Conservation (phyloP, 1,140 invertebrate species). For the Apis laboriosa region DNA sequence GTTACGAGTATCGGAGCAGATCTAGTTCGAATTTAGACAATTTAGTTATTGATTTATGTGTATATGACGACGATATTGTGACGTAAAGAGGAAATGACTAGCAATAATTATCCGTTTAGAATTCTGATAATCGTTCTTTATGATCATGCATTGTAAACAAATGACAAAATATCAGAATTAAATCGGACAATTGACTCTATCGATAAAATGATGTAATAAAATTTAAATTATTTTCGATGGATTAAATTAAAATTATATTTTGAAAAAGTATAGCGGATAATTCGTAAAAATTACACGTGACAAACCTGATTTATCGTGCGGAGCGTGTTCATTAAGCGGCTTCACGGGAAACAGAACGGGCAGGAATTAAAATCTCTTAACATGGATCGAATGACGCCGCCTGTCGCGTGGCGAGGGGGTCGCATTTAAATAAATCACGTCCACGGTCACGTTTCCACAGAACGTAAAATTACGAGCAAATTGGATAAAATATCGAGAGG, state of each 20-base stretch:
- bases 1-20: too few species aligned
- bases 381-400: background rate
- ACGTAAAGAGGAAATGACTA: too few species aligned
- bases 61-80: too few species aligned
- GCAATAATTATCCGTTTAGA: too few species aligned
- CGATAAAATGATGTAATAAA: too few species aligned
- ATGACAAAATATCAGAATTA: too few species aligned
- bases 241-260: background rate
- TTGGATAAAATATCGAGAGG: background rate
- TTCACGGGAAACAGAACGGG: background rate
- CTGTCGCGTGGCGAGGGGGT: background rate
- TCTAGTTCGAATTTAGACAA: too few species aligned
- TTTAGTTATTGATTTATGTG: too few species aligned
- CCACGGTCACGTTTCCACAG: background rate
- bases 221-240: background rate
- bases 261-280: background rate
- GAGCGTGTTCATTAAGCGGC: background rate
- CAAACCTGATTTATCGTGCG: background rate
- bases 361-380: conserved; percentile 10
- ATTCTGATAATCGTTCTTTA: too few species aligned
- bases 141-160: background rate
- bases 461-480: background rate
- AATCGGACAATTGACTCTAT: too few species aligned
- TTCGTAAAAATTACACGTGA: background rate
- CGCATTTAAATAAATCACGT: conserved; percentile 1